A percentile compares a stretch with the other conserved stretches of the same genome.
phyloP scores from a whole-genome alignment of 1,140 invertebrate species.

The Nylanderia fulva region DNA sequence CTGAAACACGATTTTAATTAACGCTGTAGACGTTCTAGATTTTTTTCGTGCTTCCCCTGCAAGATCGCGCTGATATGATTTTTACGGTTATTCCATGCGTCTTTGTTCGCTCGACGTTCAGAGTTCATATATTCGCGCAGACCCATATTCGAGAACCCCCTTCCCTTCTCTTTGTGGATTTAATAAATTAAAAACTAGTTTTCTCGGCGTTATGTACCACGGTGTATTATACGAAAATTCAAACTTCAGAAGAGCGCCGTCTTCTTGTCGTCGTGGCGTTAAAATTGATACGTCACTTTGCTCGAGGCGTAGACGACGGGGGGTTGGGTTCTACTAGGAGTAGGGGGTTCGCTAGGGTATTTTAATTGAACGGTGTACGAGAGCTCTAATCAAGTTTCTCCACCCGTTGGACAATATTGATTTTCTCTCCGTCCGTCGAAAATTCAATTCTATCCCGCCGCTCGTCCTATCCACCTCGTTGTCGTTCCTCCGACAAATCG shows the following conservation, averaged over 20 bases:
- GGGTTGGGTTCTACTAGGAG: too few relatives aligned
- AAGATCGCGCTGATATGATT: background rate
- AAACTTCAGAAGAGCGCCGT: slow-evolving; percentile 20
- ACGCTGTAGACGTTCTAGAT: slow-evolving; percentile 2
- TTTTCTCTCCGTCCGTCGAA: slow-evolving; percentile 71
- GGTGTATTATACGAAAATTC: slow-evolving; percentile 7
- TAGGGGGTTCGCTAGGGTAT: slow-evolving; percentile 60
- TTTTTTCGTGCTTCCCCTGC: slow-evolving; percentile 13
- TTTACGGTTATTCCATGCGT: background rate
- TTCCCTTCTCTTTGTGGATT: slow-evolving; percentile 7
- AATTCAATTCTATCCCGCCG: slow-evolving; percentile 66
- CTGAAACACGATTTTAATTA: slow-evolving; percentile 48
- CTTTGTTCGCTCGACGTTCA: slow-evolving; percentile 23
- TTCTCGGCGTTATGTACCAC: background rate
- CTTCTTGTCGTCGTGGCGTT: slow-evolving; percentile 35
- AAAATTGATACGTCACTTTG: slow-evolving; percentile 66
- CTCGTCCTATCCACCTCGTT: background rate
- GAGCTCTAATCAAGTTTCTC: slow-evolving; percentile 74
- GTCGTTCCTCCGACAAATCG: background rate
- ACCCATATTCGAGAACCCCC: background rate
- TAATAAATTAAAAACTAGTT: slow-evolving; percentile 56
- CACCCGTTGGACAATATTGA: slow-evolving; percentile 73
- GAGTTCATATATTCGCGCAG: background rate
- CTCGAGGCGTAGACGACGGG: slow-evolving; percentile 33
- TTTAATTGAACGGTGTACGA: slow-evolving; percentile 75